Conservation (phyloP, 2,113 vertebrate genomes). For the Xiphorhynchus elegans region DNA sequence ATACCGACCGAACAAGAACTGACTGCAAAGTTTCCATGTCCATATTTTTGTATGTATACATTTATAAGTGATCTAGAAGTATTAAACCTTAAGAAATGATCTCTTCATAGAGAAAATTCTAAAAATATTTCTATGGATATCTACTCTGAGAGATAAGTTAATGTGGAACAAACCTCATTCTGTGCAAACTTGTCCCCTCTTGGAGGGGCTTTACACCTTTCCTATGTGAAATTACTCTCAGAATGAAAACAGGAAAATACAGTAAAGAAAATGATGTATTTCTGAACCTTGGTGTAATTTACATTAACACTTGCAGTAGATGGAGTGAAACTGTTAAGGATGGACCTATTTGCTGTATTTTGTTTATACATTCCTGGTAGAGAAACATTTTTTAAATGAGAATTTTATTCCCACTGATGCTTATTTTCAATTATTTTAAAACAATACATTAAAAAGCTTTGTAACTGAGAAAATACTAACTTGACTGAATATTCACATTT, state of each 20-base stretch:
- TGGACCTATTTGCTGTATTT: neutral
- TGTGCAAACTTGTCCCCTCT: neutral
- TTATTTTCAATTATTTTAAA: slow-evolving; percentile 65
- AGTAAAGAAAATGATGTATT: neutral
- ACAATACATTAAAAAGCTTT: slow-evolving; percentile 45
- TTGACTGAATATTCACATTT: slow-evolving; percentile 23
- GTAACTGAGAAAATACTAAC: slow-evolving; percentile 19
- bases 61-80: neutral
- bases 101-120: neutral
- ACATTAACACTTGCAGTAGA: neutral
- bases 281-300: neutral
- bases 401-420: slow-evolving; percentile 38
- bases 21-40: neutral
- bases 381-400: slow-evolving; percentile 49
- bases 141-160: neutral
- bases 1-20: neutral
- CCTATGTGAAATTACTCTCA: neutral
- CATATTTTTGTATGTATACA: neutral
- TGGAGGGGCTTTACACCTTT: neutral
- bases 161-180: neutral
- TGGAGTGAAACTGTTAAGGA: neutral
- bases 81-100: neutral
- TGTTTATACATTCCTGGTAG: neutral
- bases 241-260: neutral
- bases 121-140: neutral